Conservation (phyloP, 1,140 invertebrate genomes). For the Bilobella aurantiaca region DNA sequence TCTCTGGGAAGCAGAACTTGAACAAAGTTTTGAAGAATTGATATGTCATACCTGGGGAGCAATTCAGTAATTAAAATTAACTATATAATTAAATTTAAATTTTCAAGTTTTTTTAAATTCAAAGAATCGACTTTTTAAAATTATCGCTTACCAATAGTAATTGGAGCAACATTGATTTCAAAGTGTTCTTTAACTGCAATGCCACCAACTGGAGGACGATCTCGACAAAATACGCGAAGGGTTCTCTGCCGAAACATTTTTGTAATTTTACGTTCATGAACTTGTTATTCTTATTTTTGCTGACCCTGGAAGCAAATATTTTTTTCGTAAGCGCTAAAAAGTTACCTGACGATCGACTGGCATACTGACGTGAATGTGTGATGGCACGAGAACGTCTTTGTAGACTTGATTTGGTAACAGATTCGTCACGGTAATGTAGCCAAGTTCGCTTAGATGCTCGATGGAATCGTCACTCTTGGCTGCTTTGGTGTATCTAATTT, state of each 20-base stretch:
- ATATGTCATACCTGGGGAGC: slow-evolving; percentile 68
- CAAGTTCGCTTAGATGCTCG: slow-evolving; percentile 92
- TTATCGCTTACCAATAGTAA: slow-evolving; percentile 68
- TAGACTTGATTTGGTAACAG: slow-evolving; percentile 88
- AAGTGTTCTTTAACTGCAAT: slow-evolving; percentile 98
- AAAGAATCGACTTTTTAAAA: too few species aligned
- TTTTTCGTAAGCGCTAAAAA: too few species aligned
- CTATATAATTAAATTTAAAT: too few species aligned
- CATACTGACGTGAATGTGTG: slow-evolving; percentile 77
- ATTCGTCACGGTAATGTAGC: slow-evolving; percentile 90
- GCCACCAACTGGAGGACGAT: slow-evolving; percentile 85
- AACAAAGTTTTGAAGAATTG: slow-evolving; percentile 97
- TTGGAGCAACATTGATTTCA: slow-evolving; percentile 87
- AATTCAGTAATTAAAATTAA: too few species aligned
- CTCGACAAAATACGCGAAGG: slow-evolving; percentile 74
- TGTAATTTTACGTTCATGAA: slow-evolving; percentile 11
- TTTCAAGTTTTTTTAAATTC: not conserved
- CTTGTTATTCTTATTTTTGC: too few species aligned
- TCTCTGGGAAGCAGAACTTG: slow-evolving; percentile 96
- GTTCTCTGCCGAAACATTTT: slow-evolving; percentile 50
- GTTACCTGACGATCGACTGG: slow-evolving; percentile 66
- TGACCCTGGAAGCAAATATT: too few species aligned
- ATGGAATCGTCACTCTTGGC: slow-evolving; percentile 94
- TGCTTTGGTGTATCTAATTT: slow-evolving; percentile 87
- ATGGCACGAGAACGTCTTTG: slow-evolving; percentile 78